phyloP scores from a whole-genome alignment of 2,113 vertebrate species.

The Puffinus mauretanicus region DNA sequence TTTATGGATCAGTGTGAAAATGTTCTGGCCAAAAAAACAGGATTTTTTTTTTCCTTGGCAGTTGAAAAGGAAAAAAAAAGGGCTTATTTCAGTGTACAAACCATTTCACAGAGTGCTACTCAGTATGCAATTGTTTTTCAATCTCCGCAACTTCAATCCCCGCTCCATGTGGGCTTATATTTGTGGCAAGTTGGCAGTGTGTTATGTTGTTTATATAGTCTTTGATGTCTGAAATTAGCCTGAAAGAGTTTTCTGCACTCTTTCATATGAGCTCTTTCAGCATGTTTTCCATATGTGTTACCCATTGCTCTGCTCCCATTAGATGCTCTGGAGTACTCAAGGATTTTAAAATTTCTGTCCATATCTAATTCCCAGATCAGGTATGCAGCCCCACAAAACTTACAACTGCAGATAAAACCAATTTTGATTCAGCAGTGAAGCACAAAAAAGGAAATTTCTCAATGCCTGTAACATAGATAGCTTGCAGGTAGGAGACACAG shows the following conservation, averaged over 20 bases:
- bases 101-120: neutral
- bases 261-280: neutral
- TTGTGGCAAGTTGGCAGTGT: neutral
- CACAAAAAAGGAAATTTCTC: neutral
- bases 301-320: neutral
- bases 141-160: neutral
- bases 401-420: neutral
- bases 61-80: neutral
- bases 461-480: neutral
- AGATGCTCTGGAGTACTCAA: neutral
- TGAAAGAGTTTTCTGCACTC: neutral
- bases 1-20: neutral
- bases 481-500: neutral
- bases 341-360: neutral
- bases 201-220: neutral
- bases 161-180: neutral
- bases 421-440: neutral
- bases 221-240: neutral
- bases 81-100: neutral
- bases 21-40: neutral
- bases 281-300: neutral
- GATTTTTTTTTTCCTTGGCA: neutral
- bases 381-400: neutral
- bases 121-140: neutral
- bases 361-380: neutral